phyloP scores from a whole-genome alignment of 2,888 invertebrate species.

The Tyria jacobaeae region DNA sequence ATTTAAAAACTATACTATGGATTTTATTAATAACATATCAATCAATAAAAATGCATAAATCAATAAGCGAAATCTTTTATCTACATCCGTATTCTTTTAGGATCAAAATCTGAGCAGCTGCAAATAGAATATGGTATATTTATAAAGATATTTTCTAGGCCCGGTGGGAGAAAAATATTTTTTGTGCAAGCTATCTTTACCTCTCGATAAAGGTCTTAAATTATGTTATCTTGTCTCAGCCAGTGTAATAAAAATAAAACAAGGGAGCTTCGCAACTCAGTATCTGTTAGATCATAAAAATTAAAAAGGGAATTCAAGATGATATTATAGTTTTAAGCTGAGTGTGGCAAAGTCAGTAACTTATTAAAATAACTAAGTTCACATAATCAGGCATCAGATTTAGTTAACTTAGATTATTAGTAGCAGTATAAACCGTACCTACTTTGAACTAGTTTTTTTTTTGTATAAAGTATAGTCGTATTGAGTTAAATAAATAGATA shows the following conservation, averaged over 20 bases:
- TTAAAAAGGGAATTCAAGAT: background rate
- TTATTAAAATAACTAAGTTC: background rate
- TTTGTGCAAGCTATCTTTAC: slow-evolving; percentile 55
- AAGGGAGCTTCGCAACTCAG: slow-evolving; percentile 42
- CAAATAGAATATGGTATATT: slow-evolving; percentile 60
- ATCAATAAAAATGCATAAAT: slow-evolving; percentile 51
- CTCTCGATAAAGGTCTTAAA: slow-evolving; percentile 68
- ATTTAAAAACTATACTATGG: background rate
- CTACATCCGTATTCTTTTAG: slow-evolving; percentile 67
- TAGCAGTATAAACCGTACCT: no score
- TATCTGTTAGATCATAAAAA: background rate
- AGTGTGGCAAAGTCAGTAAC: background rate
- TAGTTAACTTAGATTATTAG: no score
- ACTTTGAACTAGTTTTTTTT: no score
- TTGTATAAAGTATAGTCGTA: no score
- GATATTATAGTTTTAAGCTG: background rate
- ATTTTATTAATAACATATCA: background rate
- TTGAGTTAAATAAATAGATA: no score
- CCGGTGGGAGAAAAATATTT: slow-evolving; percentile 51
- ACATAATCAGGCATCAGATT: no score
- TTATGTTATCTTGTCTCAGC: slow-evolving; percentile 67
- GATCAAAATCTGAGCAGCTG: slow-evolving; percentile 66
- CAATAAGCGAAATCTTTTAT: slow-evolving; percentile 61
- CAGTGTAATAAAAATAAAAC: slow-evolving; percentile 63
- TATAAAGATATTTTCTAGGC: slow-evolving; percentile 62